phyloP scores from a whole-genome alignment of 2,113 vertebrate genomes.

The Mus musculus region GRCm39 chr14:28291501-28292000 shows the following conservation, averaged over 20 bases:
- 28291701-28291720: background rate
- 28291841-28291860: constrained; percentile 55
- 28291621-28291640: constrained; percentile 7
- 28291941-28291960: background rate
- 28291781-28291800: constrained; percentile 26
- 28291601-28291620: constrained; percentile 9
- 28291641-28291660: constrained; percentile 22
- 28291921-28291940: background rate
- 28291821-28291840: background rate
- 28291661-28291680: background rate
- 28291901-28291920: background rate
- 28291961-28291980: background rate
- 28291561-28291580: constrained; percentile 66
- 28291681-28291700: constrained; percentile 7
- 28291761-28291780: constrained; percentile 61
- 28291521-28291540: constrained; percentile 5
- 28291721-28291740: constrained; percentile 25
- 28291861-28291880: constrained; percentile 49
- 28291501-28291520: background rate
- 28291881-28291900: constrained; percentile 40
- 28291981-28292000: background rate
- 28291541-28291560: constrained; percentile 42
- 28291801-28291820: constrained; percentile 3
- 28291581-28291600: constrained; percentile 52
- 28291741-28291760: constrained; percentile 44